Base-by-base conservation (phyloP, 64 coral and sea anemone species). In the Astreopora myriophthalma region DNA sequence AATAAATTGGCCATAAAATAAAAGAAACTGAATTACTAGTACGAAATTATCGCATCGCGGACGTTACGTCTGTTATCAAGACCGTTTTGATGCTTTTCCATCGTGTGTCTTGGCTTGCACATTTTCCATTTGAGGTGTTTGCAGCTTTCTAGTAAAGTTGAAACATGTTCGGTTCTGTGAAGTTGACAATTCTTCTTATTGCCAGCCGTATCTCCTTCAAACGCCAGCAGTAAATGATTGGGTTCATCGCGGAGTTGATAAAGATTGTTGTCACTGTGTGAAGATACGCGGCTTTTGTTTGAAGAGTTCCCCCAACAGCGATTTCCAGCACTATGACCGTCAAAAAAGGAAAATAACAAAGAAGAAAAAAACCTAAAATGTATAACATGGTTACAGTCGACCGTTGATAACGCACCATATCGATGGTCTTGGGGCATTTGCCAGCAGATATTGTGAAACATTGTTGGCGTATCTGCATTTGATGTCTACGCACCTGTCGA, bases 221-320 rank as follows among this genome's bases (percentile, higher is more conserved):
- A 23, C 91, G 74, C 58, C 74, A 93, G 14, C 91, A 93, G 19
- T 87, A 93, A 27, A 87, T 79, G 2, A 93, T 19, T 8, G 91
- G 91, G 26, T 93, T 93, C 5, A 86, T 30, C 0, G 91, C 63
- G 0, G 91, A 86, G 58, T 87, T 87, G 22, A 93, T 48, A n/a
- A 86, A 84, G 17, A 93, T 61, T 19, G 70, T 33, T 78, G 91
- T 87, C 6, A 49, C 72, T 23, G 84, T 87, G 32, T 79, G 77
- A 0, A 68, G 38, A 24, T 93, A 86, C 5, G 84, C 73, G 3
- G 67, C 63, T 8, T 87, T 86, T 58, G 40, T 46, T 28, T 37
- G 26, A 11, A 74, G 64, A 9, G 91, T 93, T 65, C 64, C 67
- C 6, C 82, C 85, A 1, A 13, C 42, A 1, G 75, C 33, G 23